A percentile compares a stretch with the other conserved stretches of the same genome.
Evolutionary conservation across 2,113 vertebrate species (phyloP).

Genomic region (Gobiocypris rarus): DNA sequence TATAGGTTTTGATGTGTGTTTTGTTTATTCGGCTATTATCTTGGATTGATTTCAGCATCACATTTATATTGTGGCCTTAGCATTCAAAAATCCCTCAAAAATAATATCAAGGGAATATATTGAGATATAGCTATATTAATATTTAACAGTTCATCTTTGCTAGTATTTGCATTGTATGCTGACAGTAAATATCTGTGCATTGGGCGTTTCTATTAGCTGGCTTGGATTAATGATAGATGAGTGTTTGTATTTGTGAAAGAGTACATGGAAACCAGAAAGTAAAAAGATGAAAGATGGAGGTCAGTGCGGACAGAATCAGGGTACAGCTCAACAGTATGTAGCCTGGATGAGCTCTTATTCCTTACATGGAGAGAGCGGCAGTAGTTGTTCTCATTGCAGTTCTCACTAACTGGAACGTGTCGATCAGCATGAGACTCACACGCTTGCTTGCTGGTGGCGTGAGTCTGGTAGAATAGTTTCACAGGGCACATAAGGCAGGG

Average conservation of each 20-base stretch:
- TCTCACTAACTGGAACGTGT: conserved; percentile 23
- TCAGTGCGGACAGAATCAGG: conserved; percentile 13
- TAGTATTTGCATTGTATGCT: neutral
- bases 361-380: conserved; percentile 64
- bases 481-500: conserved; percentile 57
- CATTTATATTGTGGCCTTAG: conserved; percentile 22
- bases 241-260: conserved; percentile 2
- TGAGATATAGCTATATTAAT: neutral
- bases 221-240: conserved; percentile 5
- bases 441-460: conserved; percentile 36
- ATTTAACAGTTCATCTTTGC: neutral
- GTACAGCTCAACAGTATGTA: conserved; percentile 44
- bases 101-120: neutral
- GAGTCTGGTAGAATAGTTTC: conserved; percentile 46
- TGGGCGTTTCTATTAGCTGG: neutral
- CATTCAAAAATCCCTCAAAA: neutral
- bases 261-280: neutral
- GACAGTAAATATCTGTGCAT: neutral
- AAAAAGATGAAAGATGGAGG: conserved; percentile 9
- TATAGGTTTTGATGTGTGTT: neutral
- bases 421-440: neutral
- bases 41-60: conserved; percentile 2
- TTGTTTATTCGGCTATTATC: neutral
- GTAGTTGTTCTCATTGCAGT: neutral
- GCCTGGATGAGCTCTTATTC: conserved; percentile 62